Evolutionary conservation across 2,797 vertebrate species (phyloP), one percentile per base, ranked within the genome.

Genomic region (Sorex maritimensis): DNA sequence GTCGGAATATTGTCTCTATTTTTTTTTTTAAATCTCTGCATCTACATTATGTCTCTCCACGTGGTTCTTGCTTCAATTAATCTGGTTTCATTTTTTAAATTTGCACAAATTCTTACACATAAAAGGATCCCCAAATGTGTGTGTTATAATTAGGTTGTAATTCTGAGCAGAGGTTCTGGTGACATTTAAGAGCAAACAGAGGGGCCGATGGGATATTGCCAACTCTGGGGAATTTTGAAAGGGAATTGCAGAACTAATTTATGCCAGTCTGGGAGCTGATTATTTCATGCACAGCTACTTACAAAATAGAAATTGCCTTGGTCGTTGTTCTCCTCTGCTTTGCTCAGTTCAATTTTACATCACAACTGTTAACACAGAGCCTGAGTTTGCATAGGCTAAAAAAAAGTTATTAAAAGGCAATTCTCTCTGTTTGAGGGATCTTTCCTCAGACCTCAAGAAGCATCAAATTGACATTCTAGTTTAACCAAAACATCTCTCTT

Each of bases 131-230:
- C 88, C 82, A 93, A 86, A 92, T 92, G 79, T 58, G 46, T 78
- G 75, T 72, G 68, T 44, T 93, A 30, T 92, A 94, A 94, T 94
- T 96, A 95, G 91, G 85, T 81, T 96, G 38, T 95, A 96, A 96
- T 96, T 96, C 85, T 93, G 74, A 94, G 38, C 19, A 79, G 86
- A 86, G 44, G 44, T 91, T 95, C 69, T 72, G 55, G 58, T 92
- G 89, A 92, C 91, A 94, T 86, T 94, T 92, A 96, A 91, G 68
- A 95, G 58, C 80, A 94, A 93, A 94, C 68, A 15, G 83, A 89
- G 65, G 41, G 34, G 65, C 61, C 0, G 1, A 19, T 81, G 81
- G 69, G 46, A 88, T 78, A 63, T 26, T 55, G 24, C 7, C 3
- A 41, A 87, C 30, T 14, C 44, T 23, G 3, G 71, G 41, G 88